Evolutionary conservation across 2,888 invertebrate species (phyloP).

Genomic region (Phanerotoma sp.): DNA sequence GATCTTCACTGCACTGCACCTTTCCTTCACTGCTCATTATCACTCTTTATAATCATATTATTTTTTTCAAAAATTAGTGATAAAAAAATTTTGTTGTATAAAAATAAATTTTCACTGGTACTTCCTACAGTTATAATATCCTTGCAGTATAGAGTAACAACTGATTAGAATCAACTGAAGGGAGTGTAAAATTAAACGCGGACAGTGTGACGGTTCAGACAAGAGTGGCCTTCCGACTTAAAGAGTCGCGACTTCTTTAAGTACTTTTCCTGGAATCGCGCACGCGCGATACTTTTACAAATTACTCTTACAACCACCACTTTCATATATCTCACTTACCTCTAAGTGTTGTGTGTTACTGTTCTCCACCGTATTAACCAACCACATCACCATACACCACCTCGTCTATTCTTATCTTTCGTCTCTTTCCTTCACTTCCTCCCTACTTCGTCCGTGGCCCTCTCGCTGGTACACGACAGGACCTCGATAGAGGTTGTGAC

Average conservation of each 20-base stretch:
- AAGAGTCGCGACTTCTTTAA: slow-evolving; percentile 51
- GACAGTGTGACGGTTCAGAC: slow-evolving; percentile 46
- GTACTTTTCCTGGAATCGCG: slow-evolving; percentile 46
- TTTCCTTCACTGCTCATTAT: neutral
- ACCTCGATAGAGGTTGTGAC: slow-evolving; percentile 50
- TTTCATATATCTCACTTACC: slow-evolving; percentile 1
- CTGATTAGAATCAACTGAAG: slow-evolving; percentile 3
- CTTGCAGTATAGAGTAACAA: neutral
- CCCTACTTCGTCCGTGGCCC: slow-evolving; percentile 18
- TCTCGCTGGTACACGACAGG: slow-evolving; percentile 32
- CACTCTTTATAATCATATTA: neutral
- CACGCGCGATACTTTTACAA: slow-evolving; percentile 41
- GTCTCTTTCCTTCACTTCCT: neutral
- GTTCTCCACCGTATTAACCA: slow-evolving; percentile 5
- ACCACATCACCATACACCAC: too few relatives aligned
- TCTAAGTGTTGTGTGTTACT: neutral
- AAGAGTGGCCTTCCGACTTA: slow-evolving; percentile 50
- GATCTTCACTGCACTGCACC: slow-evolving; percentile 18
- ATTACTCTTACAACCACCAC: neutral
- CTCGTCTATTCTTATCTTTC: neutral
- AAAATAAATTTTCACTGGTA: neutral
- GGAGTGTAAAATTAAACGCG: slow-evolving; percentile 31
- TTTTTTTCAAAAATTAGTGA: neutral
- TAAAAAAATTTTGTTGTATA: neutral
- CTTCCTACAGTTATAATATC: neutral